These are phyloP conservation scores for Leptinotarsa juncta DNA, from an alignment of 2,888 invertebrate genomes.

Conservation along the genomic window DNA sequence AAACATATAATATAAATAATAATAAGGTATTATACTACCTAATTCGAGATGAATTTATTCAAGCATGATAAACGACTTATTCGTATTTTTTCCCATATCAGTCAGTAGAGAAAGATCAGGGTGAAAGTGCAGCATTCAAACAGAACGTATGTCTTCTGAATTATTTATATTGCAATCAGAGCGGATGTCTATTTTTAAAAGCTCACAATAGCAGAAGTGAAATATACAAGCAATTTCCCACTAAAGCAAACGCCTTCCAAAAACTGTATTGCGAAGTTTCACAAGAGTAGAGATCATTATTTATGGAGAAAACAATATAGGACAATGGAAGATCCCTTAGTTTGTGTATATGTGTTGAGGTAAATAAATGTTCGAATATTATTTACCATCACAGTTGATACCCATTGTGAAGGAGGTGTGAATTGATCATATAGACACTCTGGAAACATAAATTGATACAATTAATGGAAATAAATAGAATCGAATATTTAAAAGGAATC, in stretches of 20 bases:
- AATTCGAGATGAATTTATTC: no score
- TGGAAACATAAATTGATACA: no score
- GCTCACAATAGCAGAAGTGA: not conserved
- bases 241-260: not conserved
- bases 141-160: not conserved
- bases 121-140: not conserved
- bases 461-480: no score
- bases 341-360: not conserved
- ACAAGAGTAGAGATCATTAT: not conserved
- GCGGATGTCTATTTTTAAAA: not conserved
- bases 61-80: not conserved
- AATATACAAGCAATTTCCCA: not conserved
- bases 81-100: not conserved
- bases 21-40: no score
- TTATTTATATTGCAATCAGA: constrained; percentile 5
- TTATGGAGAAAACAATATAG: not conserved
- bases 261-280: not conserved
- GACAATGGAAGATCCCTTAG: not conserved
- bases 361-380: not conserved
- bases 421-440: no score
- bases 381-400: no score
- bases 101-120: not conserved
- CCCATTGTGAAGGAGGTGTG: no score
- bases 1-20: no score
- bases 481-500: no score